Evolutionary conservation across 2,113 vertebrate species (phyloP).

Genomic region (Suncus etruscus): DNA sequence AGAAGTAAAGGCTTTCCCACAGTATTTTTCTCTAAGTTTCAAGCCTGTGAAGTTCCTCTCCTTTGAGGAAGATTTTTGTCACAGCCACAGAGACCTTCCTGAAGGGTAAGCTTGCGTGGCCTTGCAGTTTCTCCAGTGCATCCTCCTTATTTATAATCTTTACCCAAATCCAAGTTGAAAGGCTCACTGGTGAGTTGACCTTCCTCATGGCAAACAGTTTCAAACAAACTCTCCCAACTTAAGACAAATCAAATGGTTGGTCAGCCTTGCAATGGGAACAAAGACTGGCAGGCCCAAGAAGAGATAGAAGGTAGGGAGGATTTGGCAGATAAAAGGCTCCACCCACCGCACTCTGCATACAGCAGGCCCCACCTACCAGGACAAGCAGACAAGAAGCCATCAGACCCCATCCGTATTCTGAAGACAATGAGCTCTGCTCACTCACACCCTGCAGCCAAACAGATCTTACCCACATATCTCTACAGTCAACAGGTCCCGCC

Average conservation of each 20-base stretch:
- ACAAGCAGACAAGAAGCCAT: too few species aligned
- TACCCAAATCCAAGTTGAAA: constrained; percentile 62
- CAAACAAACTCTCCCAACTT: constrained; percentile 72
- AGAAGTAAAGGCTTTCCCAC: constrained; percentile 47
- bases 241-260: constrained; percentile 69
- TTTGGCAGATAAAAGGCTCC: too few species aligned
- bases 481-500: too few species aligned
- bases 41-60: constrained; percentile 57
- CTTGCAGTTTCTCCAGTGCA: constrained; percentile 50
- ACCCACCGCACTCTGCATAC: too few species aligned
- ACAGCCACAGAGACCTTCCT: constrained; percentile 48
- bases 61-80: constrained; percentile 38
- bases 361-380: too few species aligned
- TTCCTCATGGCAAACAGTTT: constrained; percentile 70
- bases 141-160: constrained; percentile 38
- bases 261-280: constrained; percentile 35
- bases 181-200: constrained; percentile 45
- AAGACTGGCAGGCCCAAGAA: constrained; percentile 13
- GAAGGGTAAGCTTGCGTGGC: constrained; percentile 54
- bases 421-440: too few species aligned
- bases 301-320: too few species aligned
- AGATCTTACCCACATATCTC: too few species aligned
- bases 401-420: too few species aligned
- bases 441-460: too few species aligned
- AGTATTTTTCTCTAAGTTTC: constrained; percentile 58